phyloP scores from a whole-genome alignment of 2,888 invertebrate species.

The Chloroclystis v-ata region DNA sequence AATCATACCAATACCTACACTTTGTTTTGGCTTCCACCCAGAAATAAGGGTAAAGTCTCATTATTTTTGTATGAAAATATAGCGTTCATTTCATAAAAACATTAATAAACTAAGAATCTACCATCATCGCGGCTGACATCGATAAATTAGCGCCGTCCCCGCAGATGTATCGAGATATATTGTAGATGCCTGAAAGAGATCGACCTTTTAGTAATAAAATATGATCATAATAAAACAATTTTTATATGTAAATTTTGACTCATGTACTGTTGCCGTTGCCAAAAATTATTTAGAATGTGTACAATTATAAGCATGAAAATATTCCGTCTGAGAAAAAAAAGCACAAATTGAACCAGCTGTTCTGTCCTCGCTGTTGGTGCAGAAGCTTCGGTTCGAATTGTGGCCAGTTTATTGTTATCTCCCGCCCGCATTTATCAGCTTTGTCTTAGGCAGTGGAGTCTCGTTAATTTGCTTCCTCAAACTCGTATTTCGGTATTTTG shows the following conservation, averaged over 20 bases:
- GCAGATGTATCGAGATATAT: slow-evolving; percentile 28
- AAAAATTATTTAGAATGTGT: too few relatives aligned
- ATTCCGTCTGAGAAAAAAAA: too few relatives aligned
- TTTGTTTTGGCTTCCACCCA: too few relatives aligned
- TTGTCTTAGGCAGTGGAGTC: slow-evolving; percentile 14
- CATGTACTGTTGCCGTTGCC: too few relatives aligned
- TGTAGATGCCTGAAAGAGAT: too few relatives aligned
- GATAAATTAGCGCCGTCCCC: slow-evolving; percentile 38
- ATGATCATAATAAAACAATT: too few relatives aligned
- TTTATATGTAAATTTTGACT: too few relatives aligned
- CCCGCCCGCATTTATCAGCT: slow-evolving; percentile 18
- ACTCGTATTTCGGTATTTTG: slow-evolving; percentile 10
- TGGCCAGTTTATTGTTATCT: slow-evolving; percentile 19
- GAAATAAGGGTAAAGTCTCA: too few relatives aligned
- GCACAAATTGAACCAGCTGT: neutral
- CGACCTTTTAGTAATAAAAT: too few relatives aligned
- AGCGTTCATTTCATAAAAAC: slow-evolving; percentile 4
- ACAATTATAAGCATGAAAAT: too few relatives aligned
- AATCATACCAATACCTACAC: too few relatives aligned
- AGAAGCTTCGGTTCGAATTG: slow-evolving; percentile 13
- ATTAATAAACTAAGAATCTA: slow-evolving; percentile 10
- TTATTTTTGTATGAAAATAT: too few relatives aligned
- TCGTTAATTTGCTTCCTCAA: slow-evolving; percentile 15
- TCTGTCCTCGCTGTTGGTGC: neutral
- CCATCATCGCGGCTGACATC: slow-evolving; percentile 25